Evolutionary conservation across 2,888 invertebrate species (phyloP), one percentile per base, ranked within the genome.

Genomic region (Drosophila quinaria): DNA sequence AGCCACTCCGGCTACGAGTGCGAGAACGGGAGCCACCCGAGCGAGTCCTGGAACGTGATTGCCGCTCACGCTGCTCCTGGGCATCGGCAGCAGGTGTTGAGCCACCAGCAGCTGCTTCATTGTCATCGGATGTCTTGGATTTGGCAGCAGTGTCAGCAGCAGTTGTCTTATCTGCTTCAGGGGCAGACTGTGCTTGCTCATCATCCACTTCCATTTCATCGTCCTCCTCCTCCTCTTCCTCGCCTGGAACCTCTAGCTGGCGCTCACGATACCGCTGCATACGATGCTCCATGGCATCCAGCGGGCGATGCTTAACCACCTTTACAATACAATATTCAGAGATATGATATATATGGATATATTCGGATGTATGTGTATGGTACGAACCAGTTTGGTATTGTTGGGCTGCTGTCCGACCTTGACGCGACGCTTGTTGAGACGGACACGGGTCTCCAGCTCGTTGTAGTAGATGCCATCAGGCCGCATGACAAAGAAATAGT

Each of bases 371-470:
- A 5, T 31, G 5, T 29, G 8, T 31, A 31, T 13, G 13, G 4
- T 42, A 76, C 74, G 74, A 50, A 98, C 96, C 44, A 99, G 94
- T 74, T 93, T 93, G 0, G 93, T 93, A 61, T 93, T 93, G 71
- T 91, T 93, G 1, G 92, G 92, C 68, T 94, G 94, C 71, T 95
- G 95, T 1, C 95, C 96, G 62, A 94, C 94, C 82, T 96, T 96
- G 51, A 98, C 97, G 55, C 99, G 95, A 13, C 99, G 95, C 92
- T 99, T 99, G 80, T 97, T 98, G 66, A 99, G 94, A 4, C 98
- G 95, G 66, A 99, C 99, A 61, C 98, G 96, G 0, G 98, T 98
- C 93, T 99, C 98, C 80, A 99, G 91, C 93, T 98, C 98, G 93
- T 98, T 97, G 93, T 98, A 99, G 93, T 96, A 99, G 5, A 98